phyloP scores from a whole-genome alignment of 2,797 vertebrate species.

The Rhynchotus rufescens region DNA sequence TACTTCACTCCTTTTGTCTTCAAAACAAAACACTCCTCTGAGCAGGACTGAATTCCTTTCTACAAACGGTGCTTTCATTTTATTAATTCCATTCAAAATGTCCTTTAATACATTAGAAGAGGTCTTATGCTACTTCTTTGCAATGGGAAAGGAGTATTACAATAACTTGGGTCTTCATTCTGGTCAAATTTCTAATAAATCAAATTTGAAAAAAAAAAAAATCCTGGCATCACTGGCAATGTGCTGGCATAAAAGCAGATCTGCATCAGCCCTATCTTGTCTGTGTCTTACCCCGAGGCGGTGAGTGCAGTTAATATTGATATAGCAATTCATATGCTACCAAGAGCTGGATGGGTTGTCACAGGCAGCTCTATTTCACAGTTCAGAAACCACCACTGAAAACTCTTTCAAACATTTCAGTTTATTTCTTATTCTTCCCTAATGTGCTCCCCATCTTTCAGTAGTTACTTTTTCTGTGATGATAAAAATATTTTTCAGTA shows the following conservation, averaged over 20 bases:
- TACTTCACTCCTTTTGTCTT: neutral
- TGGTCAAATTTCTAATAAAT: neutral
- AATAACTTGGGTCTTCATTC: neutral
- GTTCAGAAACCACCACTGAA: neutral
- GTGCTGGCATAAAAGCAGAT: neutral
- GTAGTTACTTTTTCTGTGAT: neutral
- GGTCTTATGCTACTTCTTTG: neutral
- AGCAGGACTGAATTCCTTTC: neutral
- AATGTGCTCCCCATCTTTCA: rapidly evolving
- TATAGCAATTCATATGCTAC: neutral
- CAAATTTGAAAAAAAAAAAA: neutral
- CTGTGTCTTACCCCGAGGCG: neutral
- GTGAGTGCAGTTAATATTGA: neutral
- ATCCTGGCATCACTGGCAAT: neutral
- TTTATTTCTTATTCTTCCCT: neutral
- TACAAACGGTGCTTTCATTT: neutral
- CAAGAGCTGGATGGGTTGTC: neutral
- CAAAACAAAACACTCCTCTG: neutral
- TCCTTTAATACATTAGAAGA: neutral
- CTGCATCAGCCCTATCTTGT: neutral
- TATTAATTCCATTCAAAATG: neutral
- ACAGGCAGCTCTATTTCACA: neutral
- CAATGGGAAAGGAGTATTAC: neutral
- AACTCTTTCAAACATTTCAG: neutral
- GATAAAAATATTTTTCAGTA: neutral